These are phyloP conservation scores for Nycteola revayana DNA, from an alignment of 2,888 invertebrate genomes.

Conservation along the genomic window DNA sequence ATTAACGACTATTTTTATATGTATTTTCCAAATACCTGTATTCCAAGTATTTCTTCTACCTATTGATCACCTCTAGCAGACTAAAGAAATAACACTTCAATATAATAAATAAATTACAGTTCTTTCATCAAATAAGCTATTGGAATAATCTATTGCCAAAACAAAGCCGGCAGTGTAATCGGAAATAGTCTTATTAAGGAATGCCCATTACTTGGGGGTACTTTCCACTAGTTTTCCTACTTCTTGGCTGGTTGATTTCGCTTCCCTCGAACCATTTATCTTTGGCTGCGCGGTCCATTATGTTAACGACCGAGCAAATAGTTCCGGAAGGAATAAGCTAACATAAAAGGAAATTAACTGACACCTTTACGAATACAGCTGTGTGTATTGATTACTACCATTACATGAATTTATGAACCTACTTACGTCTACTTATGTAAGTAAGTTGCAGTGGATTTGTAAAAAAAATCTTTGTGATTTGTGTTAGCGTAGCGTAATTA, in stretches of 20 bases:
- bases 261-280: constrained; percentile 63
- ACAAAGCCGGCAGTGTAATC: constrained; percentile 15
- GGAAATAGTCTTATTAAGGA: constrained; percentile 35
- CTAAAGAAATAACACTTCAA: no score
- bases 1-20: no score
- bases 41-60: no score
- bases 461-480: no score
- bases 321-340: constrained; percentile 59
- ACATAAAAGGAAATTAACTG: constrained; percentile 43
- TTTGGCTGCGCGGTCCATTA: constrained; percentile 61
- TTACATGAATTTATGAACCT: no score
- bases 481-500: no score
- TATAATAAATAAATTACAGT: constrained; percentile 4
- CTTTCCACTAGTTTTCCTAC: constrained; percentile 48
- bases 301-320: constrained; percentile 65
- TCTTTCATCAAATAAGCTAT: constrained; percentile 11
- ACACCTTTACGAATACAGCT: constrained; percentile 32
- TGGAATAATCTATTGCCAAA: constrained; percentile 15
- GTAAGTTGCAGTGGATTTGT: no score
- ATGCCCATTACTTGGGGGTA: constrained; percentile 38
- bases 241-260: constrained; percentile 56
- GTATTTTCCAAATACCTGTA: no score
- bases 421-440: no score
- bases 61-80: no score
- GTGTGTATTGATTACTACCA: no score